Evolutionary conservation across 2,888 invertebrate species (phyloP), one percentile per base, ranked within the genome.

Genomic region (Trissolcus japonicus): DNA sequence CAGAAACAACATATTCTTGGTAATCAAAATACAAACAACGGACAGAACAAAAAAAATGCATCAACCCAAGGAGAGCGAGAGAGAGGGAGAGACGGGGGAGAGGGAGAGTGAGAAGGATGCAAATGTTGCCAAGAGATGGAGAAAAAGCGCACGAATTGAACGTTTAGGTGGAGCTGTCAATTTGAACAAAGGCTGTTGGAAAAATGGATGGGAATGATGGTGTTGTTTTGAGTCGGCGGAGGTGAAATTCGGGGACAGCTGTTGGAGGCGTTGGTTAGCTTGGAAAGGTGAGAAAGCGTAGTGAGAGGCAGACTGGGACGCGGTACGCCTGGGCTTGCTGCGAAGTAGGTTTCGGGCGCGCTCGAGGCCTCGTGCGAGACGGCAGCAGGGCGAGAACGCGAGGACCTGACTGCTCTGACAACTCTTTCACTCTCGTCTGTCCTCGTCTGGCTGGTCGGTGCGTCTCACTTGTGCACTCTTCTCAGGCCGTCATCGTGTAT

Each of bases 201-300:
- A 11, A 46, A 46, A 46, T 35, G 35, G 35, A 11, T 35, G 35
- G 35, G 9, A 51, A 19, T 19, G 51, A 11, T 51, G 19, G 11
- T 17, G 51, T 17, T 11, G 51, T 17, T 51, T 19, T 17, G 17
- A 51, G 17, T 51, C 14, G 17, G 6, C 21, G 19, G 6, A 4
- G 19, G 19, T 41, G 59, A 43, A 63, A 40, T 60, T 60, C 61
- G 60, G 56, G 60, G 66, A 74, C 74, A 67, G 74, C 74, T 74
- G 74, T 74, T 68, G 74, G 67, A 62, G 57, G 73, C 61, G 66
- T 74, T 62, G 61, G 56, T 56, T 65, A 54, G 63, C 54, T 40
- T 29, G 59, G 21, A 72, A 72, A 72, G 48, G 72, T 73, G 65
- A 73, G 60, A 73, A 60, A 60, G 19, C 50, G 51, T 61, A 73